Percentiles rank a stretch among this genome's conserved stretches.
Evolutionary conservation across 2,113 vertebrate genomes (phyloP).

Genomic region (Varanus komodoensis): DNA sequence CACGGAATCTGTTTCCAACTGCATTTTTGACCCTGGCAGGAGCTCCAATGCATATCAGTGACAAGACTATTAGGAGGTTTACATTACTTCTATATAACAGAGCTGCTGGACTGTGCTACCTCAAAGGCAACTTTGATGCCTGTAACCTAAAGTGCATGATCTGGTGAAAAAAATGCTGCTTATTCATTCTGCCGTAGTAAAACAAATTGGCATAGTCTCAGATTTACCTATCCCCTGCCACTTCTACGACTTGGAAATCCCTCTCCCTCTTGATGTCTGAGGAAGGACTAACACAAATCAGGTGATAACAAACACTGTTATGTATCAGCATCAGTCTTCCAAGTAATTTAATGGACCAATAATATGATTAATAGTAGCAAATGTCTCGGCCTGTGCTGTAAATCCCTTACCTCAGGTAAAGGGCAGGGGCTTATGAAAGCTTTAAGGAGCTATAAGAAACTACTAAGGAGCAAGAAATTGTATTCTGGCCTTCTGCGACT

Average conservation of each 20-base stretch:
- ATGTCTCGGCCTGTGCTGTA: not conserved
- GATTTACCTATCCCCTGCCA: not conserved
- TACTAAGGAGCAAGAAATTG: not conserved
- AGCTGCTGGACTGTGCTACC: not conserved
- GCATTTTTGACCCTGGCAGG: not conserved
- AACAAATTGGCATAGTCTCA: not conserved
- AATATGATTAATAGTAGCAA: not conserved
- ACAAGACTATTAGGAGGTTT: not conserved
- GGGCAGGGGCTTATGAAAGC: not conserved
- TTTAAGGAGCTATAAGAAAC: not conserved
- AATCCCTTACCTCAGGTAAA: not conserved
- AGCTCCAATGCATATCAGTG: not conserved
- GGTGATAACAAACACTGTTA: not conserved
- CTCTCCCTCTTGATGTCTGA: not conserved
- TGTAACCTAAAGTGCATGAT: not conserved
- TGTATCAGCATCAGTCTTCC: not conserved
- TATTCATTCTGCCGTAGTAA: not conserved
- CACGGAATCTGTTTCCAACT: not conserved
- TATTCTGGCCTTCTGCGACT: not conserved
- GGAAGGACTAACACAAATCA: not conserved
- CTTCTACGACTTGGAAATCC: not conserved
- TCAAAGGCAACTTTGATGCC: not conserved
- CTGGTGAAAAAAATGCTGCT: not conserved
- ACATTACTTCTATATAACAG: not conserved
- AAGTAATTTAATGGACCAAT: not conserved